phyloP scores from a whole-genome alignment of 1,140 invertebrate species.

The Chrysomallon squamiferum region DNA sequence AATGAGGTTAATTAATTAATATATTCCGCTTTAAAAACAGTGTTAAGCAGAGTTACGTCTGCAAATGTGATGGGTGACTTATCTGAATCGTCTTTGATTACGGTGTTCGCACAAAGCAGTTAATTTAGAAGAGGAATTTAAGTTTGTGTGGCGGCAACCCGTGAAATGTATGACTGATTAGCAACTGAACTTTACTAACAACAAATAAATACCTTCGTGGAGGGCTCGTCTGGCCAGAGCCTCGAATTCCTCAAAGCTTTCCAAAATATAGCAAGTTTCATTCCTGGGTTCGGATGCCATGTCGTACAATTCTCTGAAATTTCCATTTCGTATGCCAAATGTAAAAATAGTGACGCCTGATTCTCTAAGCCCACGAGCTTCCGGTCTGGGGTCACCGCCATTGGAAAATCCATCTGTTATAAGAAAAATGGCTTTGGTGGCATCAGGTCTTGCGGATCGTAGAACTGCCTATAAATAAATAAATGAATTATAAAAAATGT shows the following conservation, averaged over 20 bases:
- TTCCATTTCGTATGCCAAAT: conserved; percentile 75
- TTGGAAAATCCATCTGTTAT: conserved; percentile 80
- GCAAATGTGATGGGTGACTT: too few species aligned
- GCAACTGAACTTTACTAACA: too few species aligned
- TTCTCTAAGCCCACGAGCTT: conserved; percentile 67
- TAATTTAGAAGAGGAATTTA: too few species aligned
- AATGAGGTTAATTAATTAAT: too few species aligned
- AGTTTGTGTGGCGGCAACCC: too few species aligned
- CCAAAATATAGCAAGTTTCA: conserved; percentile 74
- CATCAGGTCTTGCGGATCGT: conserved; percentile 64
- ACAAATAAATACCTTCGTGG: conserved; percentile 69
- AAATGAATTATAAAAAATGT: neutral
- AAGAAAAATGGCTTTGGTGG: conserved; percentile 72
- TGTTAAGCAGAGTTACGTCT: too few species aligned
- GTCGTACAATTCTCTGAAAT: conserved; percentile 71
- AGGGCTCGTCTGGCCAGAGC: conserved; percentile 73
- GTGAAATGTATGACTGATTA: too few species aligned
- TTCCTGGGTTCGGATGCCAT: conserved; percentile 73
- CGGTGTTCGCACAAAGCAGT: too few species aligned
- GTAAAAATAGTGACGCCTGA: conserved; percentile 71
- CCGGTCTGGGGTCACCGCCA: conserved; percentile 72
- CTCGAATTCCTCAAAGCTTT: conserved; percentile 77
- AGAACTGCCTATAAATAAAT: conserved; percentile 68
- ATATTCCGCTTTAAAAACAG: too few species aligned
- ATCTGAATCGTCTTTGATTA: too few species aligned